Evolutionary conservation across 2,888 invertebrate genomes (phyloP).

Genomic region (Heliconius ethilla): DNA sequence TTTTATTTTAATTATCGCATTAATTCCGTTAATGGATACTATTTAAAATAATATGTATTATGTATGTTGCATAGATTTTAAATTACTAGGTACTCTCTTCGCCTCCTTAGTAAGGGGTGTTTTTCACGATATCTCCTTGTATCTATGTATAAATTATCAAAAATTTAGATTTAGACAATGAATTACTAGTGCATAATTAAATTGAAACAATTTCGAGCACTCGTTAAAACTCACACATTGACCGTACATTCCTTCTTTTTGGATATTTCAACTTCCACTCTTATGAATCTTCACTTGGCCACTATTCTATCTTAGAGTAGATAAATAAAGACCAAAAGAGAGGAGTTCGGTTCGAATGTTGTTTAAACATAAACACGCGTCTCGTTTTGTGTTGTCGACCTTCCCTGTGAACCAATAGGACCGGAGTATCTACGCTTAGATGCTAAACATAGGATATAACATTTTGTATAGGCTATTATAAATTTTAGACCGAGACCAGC

Average conservation of each 20-base stretch:
- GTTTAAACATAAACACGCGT: conserved; percentile 46
- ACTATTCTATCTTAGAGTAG: conserved; percentile 74
- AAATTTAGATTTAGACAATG: conserved; percentile 76
- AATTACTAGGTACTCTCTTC: conserved; percentile 38
- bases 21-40: background rate
- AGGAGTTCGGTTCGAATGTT: conserved; percentile 70
- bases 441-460: conserved; percentile 43
- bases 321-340: conserved; percentile 74
- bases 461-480: conserved; percentile 45
- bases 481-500: conserved; percentile 43
- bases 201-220: conserved; percentile 79
- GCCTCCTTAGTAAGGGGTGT: conserved; percentile 39
- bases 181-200: conserved; percentile 79
- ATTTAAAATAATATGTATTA: background rate
- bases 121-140: conserved; percentile 63
- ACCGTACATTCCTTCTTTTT: conserved; percentile 76
- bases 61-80: conserved; percentile 31
- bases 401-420: conserved; percentile 40
- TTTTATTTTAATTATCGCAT: background rate
- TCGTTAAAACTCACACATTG: conserved; percentile 81
- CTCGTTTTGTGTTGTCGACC: conserved; percentile 40
- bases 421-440: conserved; percentile 41
- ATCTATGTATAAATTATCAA: conserved; percentile 73
- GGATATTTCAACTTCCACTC: conserved; percentile 71
- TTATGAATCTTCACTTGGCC: conserved; percentile 72